Evolutionary conservation across 2,113 vertebrate genomes (phyloP), one percentile per base, ranked within the genome.

Genomic region (Antechinus stuartii): DNA sequence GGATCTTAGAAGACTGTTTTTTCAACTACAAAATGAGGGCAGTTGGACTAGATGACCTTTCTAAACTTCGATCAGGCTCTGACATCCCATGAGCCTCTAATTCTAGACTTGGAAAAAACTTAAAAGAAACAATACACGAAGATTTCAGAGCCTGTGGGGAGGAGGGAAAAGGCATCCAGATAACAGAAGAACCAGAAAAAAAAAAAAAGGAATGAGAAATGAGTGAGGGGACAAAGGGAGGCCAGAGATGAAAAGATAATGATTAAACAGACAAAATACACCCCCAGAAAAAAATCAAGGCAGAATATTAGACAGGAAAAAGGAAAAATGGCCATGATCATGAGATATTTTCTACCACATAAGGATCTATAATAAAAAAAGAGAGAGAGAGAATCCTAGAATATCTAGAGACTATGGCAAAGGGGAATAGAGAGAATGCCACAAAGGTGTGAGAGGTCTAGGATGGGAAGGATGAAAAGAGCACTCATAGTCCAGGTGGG

Each of bases 131-230:
- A 91, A 2, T 25, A 46, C 53, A 93, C 76, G 30, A 94, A 97
- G 95, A 97, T 57, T 92, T 92, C 92, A 97, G 94, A 53, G 90
- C 89, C 52, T 90, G 11, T 54, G 93, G 95, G 93, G 94, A 91
- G 14, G 68, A 56, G 26, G 35, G 22, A 84, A 84, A 84, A 84
- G 68, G n/a, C 68, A 84, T 84, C 68, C n/a, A 42, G 68, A 84
- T 42, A 84, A 84, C n/a, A 96, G 30, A 68, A 97, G 49, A 96
- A n/a, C 46, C 14, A 92, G 92, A 96, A 95, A 89, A 94, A 92
- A 96, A 96, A 95, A 89, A 94, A 92, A 96, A 95, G 95, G 92
- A 95, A 96, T 61, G 54, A 61, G 95, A 96, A 97, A 96, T 90
- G 92, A 97, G 91, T 52, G 27, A 57, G 92, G 94, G 30, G 92